These are phyloP conservation scores for Leguminivora glycinivorella DNA, from an alignment of 1,140 invertebrate species.

Conservation along the genomic window DNA sequence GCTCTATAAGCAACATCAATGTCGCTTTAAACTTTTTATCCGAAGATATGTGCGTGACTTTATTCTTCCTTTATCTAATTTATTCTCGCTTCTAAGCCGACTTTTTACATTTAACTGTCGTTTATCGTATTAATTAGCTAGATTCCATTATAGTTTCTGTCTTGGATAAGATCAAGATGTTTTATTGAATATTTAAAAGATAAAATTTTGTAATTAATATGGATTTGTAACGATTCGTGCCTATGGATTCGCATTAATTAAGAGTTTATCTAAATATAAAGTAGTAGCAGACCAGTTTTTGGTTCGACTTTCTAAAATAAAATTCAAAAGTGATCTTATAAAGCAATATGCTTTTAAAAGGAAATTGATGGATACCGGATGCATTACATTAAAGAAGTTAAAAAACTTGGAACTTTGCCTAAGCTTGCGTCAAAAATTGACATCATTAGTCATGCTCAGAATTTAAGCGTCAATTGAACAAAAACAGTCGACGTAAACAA, in stretches of 20 bases:
- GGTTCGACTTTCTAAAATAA: conserved; percentile 1
- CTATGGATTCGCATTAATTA: conserved; percentile 25
- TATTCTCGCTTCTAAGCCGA: conserved; percentile 24
- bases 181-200: conserved; percentile 8
- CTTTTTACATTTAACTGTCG: conserved; percentile 11
- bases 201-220: conserved; percentile 18
- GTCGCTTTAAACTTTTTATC: conserved; percentile 14
- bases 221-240: conserved; percentile 19
- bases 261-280: conserved; percentile 16
- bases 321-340: conserved; percentile 18
- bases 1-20: conserved; percentile 30
- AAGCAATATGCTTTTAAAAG: conserved; percentile 15
- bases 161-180: conserved; percentile 1
- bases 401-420: conserved; percentile 40
- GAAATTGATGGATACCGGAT: conserved; percentile 20
- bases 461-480: conserved; percentile 73
- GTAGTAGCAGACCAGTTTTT: conserved; percentile 8
- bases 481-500: conserved; percentile 75
- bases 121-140: conserved; percentile 25
- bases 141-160: conserved; percentile 25
- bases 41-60: not conserved
- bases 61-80: conserved; percentile 19
- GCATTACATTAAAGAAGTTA: conserved; percentile 14
- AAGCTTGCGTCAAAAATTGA: conserved; percentile 55
- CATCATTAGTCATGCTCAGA: conserved; percentile 69